Evolutionary conservation across 2,113 vertebrate genomes (phyloP).

Genomic region (Calidris pygmaea): DNA sequence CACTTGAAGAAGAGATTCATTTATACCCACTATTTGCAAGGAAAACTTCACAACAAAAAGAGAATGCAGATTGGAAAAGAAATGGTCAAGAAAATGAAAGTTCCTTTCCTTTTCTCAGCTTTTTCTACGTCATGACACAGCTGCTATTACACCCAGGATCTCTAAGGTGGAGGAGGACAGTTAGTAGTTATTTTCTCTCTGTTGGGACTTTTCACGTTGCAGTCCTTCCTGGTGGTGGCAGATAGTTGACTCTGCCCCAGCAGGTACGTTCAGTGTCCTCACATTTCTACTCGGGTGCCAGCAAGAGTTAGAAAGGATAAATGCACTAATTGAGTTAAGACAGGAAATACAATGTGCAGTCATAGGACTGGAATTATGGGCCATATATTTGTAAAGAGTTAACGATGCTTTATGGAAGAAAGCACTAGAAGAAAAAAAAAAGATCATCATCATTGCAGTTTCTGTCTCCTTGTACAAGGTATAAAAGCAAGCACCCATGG

Average conservation of each 20-base stretch:
- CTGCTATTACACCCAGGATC: not conserved
- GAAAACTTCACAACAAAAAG: not conserved
- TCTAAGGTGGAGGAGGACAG: not conserved
- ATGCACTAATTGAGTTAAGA: not conserved
- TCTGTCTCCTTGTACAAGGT: not conserved
- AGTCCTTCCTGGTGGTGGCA: not conserved
- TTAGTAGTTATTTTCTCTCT: not conserved
- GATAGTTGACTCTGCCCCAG: not conserved
- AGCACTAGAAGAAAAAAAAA: not conserved
- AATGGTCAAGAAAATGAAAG: not conserved
- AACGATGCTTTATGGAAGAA: not conserved
- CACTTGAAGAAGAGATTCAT: not conserved
- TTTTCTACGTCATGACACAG: not conserved
- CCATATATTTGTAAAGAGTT: not conserved
- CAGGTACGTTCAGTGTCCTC: not conserved
- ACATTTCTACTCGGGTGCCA: not conserved
- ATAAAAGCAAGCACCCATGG: not conserved
- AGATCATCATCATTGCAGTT: rapidly evolving
- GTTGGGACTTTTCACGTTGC: not conserved
- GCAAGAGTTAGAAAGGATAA: not conserved
- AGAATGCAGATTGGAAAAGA: not conserved
- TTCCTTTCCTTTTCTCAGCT: not conserved
- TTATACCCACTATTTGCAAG: not conserved
- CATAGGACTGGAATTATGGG: not conserved
- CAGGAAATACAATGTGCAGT: not conserved